Conservation (phyloP, 2,888 invertebrate species). For the Chalcis sispes region DNA sequence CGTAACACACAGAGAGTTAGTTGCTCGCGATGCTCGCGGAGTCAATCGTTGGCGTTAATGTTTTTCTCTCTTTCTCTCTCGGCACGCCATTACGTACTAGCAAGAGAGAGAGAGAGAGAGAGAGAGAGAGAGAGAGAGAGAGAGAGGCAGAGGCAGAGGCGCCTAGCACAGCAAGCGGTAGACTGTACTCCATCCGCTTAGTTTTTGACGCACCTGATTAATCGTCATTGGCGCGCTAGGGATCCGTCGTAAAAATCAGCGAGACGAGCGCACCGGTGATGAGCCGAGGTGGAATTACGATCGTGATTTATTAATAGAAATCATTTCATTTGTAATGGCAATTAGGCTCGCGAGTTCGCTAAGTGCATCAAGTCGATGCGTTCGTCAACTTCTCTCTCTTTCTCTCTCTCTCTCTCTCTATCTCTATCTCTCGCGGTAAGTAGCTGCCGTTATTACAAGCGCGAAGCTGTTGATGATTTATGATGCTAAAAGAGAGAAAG, state of each 20-base stretch:
- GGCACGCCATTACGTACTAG: background rate
- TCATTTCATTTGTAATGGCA: conserved; percentile 56
- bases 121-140: too few species aligned
- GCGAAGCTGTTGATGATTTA: conserved; percentile 34
- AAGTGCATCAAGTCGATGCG: conserved; percentile 22
- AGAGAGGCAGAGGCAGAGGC: conserved; percentile 20
- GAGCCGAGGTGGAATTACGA: conserved; percentile 38
- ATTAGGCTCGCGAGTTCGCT: conserved; percentile 24
- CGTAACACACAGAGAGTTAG: too few species aligned
- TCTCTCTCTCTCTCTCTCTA: too few species aligned
- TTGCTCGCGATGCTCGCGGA: background rate
- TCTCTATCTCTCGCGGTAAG: background rate
- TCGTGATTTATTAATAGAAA: conserved; percentile 54
- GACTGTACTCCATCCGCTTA: conserved; percentile 22
- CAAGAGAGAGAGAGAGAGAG: too few species aligned
- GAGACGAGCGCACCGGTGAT: conserved; percentile 14
- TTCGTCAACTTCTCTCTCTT: too few species aligned
- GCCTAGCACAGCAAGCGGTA: too few species aligned
- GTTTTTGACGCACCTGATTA: conserved; percentile 52
- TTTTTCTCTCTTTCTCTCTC: conserved; percentile 13
- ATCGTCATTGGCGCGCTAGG: conserved; percentile 21
- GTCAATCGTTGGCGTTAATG: conserved; percentile 22
- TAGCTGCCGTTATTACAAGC: background rate
- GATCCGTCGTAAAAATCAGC: conserved; percentile 24
- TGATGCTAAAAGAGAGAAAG: too few species aligned